These are phyloP conservation scores for Drosophila sturtevanti DNA, from an alignment of 1,140 invertebrate species.

Conservation along the genomic window DNA sequence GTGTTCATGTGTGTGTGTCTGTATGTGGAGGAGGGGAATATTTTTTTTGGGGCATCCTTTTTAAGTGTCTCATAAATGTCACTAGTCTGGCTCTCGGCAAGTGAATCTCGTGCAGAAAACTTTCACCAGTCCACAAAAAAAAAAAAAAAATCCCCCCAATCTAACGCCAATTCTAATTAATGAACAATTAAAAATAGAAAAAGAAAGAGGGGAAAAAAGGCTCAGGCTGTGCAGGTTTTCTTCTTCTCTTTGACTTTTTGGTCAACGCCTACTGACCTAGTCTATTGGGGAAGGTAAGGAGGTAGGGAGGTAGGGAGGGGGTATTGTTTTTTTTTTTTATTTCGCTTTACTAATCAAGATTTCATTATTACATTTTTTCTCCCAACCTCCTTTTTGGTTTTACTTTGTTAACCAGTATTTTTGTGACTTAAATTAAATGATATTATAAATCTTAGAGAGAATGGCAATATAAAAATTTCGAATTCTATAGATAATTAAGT, in stretches of 20 bases:
- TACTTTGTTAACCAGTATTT: not conserved
- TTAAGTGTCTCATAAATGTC: slow-evolving; percentile 72
- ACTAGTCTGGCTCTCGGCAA: slow-evolving; percentile 37
- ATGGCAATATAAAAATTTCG: not conserved
- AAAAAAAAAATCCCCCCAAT: not conserved
- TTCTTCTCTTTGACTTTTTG: not conserved
- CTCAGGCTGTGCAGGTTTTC: not conserved
- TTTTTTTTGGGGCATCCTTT: slow-evolving; percentile 69
- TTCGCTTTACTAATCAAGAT: slow-evolving; percentile 42
- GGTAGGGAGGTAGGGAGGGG: too few relatives aligned
- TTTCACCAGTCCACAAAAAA: slow-evolving; percentile 45
- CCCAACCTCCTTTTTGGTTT: too few relatives aligned
- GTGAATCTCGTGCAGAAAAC: slow-evolving; percentile 64
- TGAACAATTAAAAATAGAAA: slow-evolving; percentile 27
- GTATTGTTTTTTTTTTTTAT: too few relatives aligned
- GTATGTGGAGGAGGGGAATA: too few relatives aligned
- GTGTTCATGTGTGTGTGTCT: too few relatives aligned
- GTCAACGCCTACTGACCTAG: slow-evolving; percentile 67
- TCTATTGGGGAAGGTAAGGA: slow-evolving; percentile 4
- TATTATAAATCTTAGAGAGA: not conserved
- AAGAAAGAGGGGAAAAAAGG: not conserved
- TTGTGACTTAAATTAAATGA: not conserved
- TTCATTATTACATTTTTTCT: not conserved
- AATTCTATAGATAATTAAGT: not conserved
- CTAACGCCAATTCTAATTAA: slow-evolving; percentile 66